Evolutionary conservation across 2,113 vertebrate genomes (phyloP).

Genomic region (Nannobrachium achirus): DNA sequence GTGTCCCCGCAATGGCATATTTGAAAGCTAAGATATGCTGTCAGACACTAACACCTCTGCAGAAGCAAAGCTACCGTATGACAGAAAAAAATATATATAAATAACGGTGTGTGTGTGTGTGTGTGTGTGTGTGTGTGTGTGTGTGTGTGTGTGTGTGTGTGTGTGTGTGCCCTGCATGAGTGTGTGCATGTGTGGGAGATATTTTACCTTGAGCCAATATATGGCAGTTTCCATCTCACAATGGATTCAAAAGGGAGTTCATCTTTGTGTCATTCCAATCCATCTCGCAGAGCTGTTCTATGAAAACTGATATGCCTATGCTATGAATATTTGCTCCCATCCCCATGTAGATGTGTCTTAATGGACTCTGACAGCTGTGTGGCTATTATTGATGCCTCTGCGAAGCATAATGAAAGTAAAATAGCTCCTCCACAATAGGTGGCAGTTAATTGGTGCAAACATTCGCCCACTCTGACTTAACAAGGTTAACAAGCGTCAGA

Average conservation of each 20-base stretch:
- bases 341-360: conserved; percentile 73
- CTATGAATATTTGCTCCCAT: conserved; percentile 65
- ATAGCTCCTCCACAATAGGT: conserved; percentile 74
- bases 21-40: conserved; percentile 29
- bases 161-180: no score
- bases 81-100: conserved; percentile 33
- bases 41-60: conserved; percentile 16
- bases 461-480: conserved; percentile 64
- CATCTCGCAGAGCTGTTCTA: conserved; percentile 56
- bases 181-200: conserved; percentile 32
- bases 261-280: conserved; percentile 69
- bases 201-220: conserved; percentile 62
- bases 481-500: conserved; percentile 69
- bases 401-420: conserved; percentile 75
- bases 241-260: conserved; percentile 64
- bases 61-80: conserved; percentile 12
- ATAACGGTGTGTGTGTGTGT: conserved; percentile 6
- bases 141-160: not conserved
- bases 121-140: not conserved
- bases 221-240: conserved; percentile 55
- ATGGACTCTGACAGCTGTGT: conserved; percentile 76
- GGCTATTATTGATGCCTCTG: conserved; percentile 74
- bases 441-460: conserved; percentile 72
- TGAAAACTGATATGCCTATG: conserved; percentile 66
- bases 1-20: conserved; percentile 13